Evolutionary conservation across 2,888 invertebrate genomes (phyloP).

Genomic region (Pristionchus japonicus): DNA sequence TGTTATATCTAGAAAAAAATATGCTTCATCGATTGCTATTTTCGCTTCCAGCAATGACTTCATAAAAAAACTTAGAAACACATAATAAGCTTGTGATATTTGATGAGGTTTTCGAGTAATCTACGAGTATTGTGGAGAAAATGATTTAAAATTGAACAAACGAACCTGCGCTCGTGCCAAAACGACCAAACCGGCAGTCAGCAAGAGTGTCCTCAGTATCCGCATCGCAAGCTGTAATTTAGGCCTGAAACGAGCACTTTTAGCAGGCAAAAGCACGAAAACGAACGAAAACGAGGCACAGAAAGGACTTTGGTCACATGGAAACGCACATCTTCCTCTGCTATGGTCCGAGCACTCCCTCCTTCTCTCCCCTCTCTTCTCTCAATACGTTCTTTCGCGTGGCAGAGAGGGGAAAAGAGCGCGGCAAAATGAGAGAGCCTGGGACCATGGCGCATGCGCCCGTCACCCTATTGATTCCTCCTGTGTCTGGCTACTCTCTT

Average conservation of each 20-base stretch:
- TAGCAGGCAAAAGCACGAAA: neutral
- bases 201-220: neutral
- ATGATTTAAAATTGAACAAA: neutral
- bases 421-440: neutral
- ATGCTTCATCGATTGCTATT: no score
- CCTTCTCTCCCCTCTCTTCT: neutral
- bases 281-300: neutral
- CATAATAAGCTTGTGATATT: no score
- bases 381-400: neutral
- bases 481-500: neutral
- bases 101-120: no score
- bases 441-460: neutral
- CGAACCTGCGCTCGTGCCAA: neutral
- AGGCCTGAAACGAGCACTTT: neutral
- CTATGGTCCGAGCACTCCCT: neutral
- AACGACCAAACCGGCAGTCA: neutral
- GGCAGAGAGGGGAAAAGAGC: neutral
- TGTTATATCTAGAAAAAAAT: no score
- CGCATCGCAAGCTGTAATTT: neutral
- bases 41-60: no score
- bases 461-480: neutral
- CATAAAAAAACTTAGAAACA: no score
- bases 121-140: no score
- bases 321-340: neutral
- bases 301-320: neutral